Percentiles rank a stretch among this genome's conserved stretches.
These are phyloP conservation scores for Oryzaephilus surinamensis DNA, from an alignment of 1,140 invertebrate genomes.

Conservation along the genomic window DNA sequence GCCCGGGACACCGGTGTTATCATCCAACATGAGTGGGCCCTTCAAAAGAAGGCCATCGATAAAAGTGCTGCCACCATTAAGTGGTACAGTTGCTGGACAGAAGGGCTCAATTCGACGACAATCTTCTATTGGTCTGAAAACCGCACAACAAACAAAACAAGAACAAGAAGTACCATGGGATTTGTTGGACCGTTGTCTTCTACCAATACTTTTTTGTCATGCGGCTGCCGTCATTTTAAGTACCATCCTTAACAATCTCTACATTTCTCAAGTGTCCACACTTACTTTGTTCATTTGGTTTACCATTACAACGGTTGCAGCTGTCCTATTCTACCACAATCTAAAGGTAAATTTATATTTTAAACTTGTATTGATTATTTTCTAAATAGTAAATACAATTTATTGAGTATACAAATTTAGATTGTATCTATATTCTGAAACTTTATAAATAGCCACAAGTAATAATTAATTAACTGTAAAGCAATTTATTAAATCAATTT, in stretches of 20 bases:
- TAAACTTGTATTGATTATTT: too few species aligned
- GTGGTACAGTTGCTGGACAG: conserved; percentile 20
- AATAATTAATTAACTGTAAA: too few species aligned
- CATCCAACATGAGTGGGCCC: conserved; percentile 30
- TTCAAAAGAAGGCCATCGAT: conserved; percentile 31
- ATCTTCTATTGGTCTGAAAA: conserved; percentile 18
- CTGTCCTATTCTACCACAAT: conserved; percentile 69
- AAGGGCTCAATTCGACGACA: conserved; percentile 16
- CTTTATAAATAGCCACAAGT: too few species aligned
- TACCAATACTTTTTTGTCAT: conserved; percentile 66
- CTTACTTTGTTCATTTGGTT: conserved; percentile 66
- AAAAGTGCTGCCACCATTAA: conserved; percentile 25
- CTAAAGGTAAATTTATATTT: conserved; percentile 51
- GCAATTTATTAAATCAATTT: too few species aligned
- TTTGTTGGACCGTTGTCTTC: conserved; percentile 62
- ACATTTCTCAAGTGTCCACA: conserved; percentile 60
- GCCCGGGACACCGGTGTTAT: conserved; percentile 3
- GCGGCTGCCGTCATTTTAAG: conserved; percentile 61
- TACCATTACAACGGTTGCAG: conserved; percentile 53
- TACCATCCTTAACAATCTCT: conserved; percentile 54
- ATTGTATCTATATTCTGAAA: too few species aligned
- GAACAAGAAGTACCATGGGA: conserved; percentile 60
- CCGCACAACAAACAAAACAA: conserved; percentile 15
- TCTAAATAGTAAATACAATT: too few species aligned
- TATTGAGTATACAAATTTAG: too few species aligned